Evolutionary conservation across 2,888 invertebrate genomes (phyloP).

Genomic region (Cheilosia urbana): DNA sequence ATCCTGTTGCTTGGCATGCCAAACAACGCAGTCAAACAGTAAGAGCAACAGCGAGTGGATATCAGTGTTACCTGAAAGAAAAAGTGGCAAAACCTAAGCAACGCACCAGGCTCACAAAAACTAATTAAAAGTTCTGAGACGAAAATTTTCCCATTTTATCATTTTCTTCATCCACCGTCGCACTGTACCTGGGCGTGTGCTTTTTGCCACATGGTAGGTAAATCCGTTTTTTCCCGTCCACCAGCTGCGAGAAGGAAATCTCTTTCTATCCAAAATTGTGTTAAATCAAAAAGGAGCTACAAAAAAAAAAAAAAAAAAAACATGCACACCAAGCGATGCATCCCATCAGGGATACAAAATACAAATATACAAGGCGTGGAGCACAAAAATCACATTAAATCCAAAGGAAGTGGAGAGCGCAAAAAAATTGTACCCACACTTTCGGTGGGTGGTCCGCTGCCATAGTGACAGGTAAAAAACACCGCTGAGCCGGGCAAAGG

Average conservation of each 20-base stretch:
- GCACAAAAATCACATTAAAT: slow-evolving; percentile 69
- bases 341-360: slow-evolving; percentile 16
- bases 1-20: slow-evolving; percentile 14
- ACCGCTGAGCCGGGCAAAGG: slow-evolving; percentile 29
- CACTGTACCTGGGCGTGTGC: slow-evolving; percentile 38
- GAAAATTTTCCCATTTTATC: slow-evolving; percentile 79
- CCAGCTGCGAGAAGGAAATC: slow-evolving; percentile 25
- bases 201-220: slow-evolving; percentile 71
- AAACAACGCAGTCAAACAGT: slow-evolving; percentile 26
- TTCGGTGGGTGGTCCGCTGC: slow-evolving; percentile 32
- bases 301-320: slow-evolving; percentile 23
- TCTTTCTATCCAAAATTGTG: slow-evolving; percentile 66
- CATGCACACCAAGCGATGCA: slow-evolving; percentile 59
- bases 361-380: slow-evolving; percentile 23
- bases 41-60: slow-evolving; percentile 26
- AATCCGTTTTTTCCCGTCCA: slow-evolving; percentile 48
- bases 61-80: slow-evolving; percentile 34
- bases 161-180: slow-evolving; percentile 63
- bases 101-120: slow-evolving; percentile 79
- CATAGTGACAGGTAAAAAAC: slow-evolving; percentile 71
- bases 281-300: slow-evolving; percentile 70
- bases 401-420: slow-evolving; percentile 22
- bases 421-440: slow-evolving; percentile 8
- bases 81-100: slow-evolving; percentile 66
- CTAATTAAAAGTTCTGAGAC: slow-evolving; percentile 84